Evolutionary conservation across 2,113 vertebrate genomes (phyloP).

Genomic region (Pteruthius melanotis): DNA sequence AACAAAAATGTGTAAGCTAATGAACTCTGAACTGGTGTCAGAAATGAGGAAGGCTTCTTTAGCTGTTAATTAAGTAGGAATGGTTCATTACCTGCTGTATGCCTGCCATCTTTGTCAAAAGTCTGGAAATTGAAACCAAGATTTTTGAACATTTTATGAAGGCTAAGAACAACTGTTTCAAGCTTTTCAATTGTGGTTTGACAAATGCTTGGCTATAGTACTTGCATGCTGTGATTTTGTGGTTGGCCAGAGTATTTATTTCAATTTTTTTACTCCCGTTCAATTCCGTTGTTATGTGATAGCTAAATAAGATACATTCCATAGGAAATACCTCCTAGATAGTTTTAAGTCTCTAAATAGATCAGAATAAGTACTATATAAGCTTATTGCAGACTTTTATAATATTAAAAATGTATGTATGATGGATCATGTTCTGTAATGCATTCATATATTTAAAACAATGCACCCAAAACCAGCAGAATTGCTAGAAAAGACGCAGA

Average conservation of each 20-base stretch:
- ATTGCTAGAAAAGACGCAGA: background rate
- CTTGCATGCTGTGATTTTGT: background rate
- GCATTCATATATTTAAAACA: background rate
- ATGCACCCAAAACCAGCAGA: background rate
- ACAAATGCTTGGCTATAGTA: background rate
- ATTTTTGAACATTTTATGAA: background rate
- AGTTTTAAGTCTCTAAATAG: background rate
- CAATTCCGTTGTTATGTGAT: background rate
- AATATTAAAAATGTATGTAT: background rate
- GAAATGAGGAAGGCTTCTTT: background rate
- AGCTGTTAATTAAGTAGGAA: background rate
- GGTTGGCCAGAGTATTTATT: background rate
- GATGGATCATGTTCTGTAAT: background rate
- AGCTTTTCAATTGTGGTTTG: background rate
- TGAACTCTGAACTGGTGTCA: background rate
- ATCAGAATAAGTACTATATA: background rate
- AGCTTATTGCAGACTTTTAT: background rate
- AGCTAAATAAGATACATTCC: background rate
- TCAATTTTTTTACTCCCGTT: fast-evolving
- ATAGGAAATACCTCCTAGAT: background rate
- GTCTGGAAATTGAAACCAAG: background rate
- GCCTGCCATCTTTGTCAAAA: background rate
- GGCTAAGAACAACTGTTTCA: background rate
- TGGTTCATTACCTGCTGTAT: background rate
- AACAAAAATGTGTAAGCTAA: background rate